Percentiles rank a stretch among this genome's conserved stretches.
Conservation (phyloP, 2,113 vertebrate species). For the Ardeotis arabs region DNA sequence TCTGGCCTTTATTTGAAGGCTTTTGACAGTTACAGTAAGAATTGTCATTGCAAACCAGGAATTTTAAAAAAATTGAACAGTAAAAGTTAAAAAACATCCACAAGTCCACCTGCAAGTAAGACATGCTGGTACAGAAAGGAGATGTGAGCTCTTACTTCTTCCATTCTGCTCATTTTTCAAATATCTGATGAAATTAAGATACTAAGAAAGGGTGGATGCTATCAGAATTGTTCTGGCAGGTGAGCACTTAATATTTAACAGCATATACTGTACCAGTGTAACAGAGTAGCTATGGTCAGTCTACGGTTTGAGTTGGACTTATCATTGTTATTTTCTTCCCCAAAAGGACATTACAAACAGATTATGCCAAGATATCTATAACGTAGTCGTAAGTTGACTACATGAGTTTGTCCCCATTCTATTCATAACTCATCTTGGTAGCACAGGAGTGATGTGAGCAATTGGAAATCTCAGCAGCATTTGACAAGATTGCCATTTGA, state of each 20-base stretch:
- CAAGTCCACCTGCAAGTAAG: conserved; percentile 53
- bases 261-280: conserved; percentile 38
- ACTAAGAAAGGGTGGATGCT: background rate
- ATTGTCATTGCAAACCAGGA: conserved; percentile 68
- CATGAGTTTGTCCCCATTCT: background rate
- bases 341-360: background rate
- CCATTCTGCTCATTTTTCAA: background rate
- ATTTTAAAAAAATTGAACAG: conserved; percentile 27
- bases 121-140: conserved; percentile 28
- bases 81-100: conserved; percentile 51
- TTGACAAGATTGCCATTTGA: background rate
- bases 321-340: background rate
- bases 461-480: background rate
- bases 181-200: background rate
- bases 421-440: background rate
- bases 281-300: conserved; percentile 1
- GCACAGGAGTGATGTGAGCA: background rate
- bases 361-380: background rate
- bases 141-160: background rate
- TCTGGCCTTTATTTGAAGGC: conserved; percentile 66
- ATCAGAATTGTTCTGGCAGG: background rate
- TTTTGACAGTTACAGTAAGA: conserved; percentile 69
- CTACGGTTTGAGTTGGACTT: background rate
- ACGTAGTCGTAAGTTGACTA: accelerated
- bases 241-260: background rate